Evolutionary conservation across 2,888 invertebrate genomes (phyloP).

Genomic region (Hydraecia micacea): DNA sequence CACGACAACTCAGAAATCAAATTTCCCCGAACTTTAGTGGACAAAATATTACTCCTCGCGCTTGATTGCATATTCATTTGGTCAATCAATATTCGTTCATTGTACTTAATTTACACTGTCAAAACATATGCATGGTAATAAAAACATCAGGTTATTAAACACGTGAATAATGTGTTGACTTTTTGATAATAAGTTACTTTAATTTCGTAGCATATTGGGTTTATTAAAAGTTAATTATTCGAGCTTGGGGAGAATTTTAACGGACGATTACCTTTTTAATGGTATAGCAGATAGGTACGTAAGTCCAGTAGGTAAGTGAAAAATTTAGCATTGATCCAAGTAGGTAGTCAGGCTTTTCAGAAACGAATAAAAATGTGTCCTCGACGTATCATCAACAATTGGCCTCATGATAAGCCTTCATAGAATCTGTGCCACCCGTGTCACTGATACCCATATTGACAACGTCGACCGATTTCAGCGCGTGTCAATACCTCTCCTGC

Average conservation of each 20-base stretch:
- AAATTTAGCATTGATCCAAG: neutral
- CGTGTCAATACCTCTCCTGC: constrained; percentile 46
- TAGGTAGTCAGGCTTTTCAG: neutral
- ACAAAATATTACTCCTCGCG: constrained; percentile 75
- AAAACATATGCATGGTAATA: constrained; percentile 65
- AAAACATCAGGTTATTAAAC: constrained; percentile 53
- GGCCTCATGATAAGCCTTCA: neutral
- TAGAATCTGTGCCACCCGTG: neutral
- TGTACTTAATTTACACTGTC: constrained; percentile 72
- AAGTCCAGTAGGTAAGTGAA: too few species aligned
- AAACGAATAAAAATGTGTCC: neutral
- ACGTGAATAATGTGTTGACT: constrained; percentile 53
- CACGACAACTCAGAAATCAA: constrained; percentile 55
- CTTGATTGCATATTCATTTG: constrained; percentile 81
- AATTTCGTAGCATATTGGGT: constrained; percentile 44
- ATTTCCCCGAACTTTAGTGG: constrained; percentile 68
- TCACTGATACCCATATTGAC: constrained; percentile 10
- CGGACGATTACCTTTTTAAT: neutral
- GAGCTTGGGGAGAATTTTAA: constrained; percentile 11
- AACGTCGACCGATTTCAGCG: constrained; percentile 34
- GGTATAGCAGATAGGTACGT: neutral
- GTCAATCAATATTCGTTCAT: constrained; percentile 76
- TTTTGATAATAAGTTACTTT: constrained; percentile 54
- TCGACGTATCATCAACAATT: neutral
- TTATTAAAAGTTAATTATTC: constrained; percentile 45